These are phyloP conservation scores for Zapus hudsonius DNA, from an alignment of 2,113 vertebrate species.

Conservation along the genomic window DNA sequence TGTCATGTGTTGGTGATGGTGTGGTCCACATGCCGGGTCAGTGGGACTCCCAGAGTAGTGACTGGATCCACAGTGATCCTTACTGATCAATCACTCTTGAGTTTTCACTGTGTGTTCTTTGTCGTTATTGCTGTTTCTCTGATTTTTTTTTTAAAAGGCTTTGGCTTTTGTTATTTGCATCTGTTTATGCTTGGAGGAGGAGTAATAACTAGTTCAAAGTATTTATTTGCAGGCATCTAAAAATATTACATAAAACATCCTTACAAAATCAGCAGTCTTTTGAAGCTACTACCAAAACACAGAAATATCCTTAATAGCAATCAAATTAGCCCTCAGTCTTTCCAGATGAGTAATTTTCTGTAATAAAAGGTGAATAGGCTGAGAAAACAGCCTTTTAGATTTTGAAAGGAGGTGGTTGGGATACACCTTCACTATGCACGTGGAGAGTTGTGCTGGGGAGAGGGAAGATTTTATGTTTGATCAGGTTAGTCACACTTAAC, in stretches of 20 bases:
- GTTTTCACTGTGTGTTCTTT: neutral
- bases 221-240: slow-evolving; percentile 40
- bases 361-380: neutral
- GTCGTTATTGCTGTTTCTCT: too few relatives aligned
- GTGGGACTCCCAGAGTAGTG: rapidly evolving
- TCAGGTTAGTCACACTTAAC: neutral
- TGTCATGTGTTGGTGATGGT: rapidly evolving
- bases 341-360: neutral
- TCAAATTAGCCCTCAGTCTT: slow-evolving; percentile 4
- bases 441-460: neutral
- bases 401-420: neutral
- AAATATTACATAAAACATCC: neutral
- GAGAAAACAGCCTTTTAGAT: neutral
- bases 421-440: rapidly evolving
- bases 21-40: neutral
- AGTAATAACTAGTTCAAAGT: slow-evolving; percentile 5
- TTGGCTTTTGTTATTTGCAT: slow-evolving; percentile 17
- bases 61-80: neutral
- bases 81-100: neutral
- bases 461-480: neutral
- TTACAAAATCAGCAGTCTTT: slow-evolving; percentile 47
- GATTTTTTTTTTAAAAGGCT: neutral
- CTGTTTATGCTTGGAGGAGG: neutral
- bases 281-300: neutral
- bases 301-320: neutral